Evolutionary conservation across 2,888 invertebrate genomes (phyloP), one percentile per base, ranked within the genome.

Genomic region (Acanthopleura granulata): DNA sequence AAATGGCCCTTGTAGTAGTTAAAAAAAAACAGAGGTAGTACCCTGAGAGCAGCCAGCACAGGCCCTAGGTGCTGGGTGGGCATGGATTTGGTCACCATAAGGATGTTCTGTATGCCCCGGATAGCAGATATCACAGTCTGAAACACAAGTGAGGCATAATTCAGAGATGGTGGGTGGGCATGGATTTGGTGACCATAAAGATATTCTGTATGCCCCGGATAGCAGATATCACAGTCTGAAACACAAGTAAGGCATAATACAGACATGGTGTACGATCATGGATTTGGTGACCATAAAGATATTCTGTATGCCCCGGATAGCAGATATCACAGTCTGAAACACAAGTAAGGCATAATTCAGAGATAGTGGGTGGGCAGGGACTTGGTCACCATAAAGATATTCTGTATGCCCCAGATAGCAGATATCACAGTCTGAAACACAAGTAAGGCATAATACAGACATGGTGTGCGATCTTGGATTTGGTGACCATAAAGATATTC

Each of bases 21-120:
- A n/a, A 71, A 22, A 27, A 1, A 30, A 50, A n/a, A 22, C 27
- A 40, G 18, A 30, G 11, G 40, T 71, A 11, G 69, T 79, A 89
- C 89, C 84, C 88, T 85, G 11, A 89, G 78, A 57, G 84, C 88
- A 25, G 89, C 88, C 49, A 89, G 80, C 18, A 89, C 73, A 14
- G 82, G 77, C 0, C 89, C 89, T 0, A 89, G 74, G 27, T 82
- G 81, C n/a, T 84, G 79, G 14, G 76, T 72, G 9, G 85, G 86
- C 69, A 85, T 81, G 6, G 83, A 76, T 74, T 85, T 87, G 11
- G 84, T 84, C n/a, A 81, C 81, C 49, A 83, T 72, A 14, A 88
- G 66, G n/a, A 89, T 79, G 73, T 87, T 86, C 78, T 88, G 88
- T 4, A 89, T 74, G 0, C 87, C 89, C 49, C 84, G 77, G 49